A percentile compares a stretch with the other conserved stretches of the same genome.
phyloP scores from a whole-genome alignment of 2,113 vertebrate genomes.

The Calyptomena viridis region DNA sequence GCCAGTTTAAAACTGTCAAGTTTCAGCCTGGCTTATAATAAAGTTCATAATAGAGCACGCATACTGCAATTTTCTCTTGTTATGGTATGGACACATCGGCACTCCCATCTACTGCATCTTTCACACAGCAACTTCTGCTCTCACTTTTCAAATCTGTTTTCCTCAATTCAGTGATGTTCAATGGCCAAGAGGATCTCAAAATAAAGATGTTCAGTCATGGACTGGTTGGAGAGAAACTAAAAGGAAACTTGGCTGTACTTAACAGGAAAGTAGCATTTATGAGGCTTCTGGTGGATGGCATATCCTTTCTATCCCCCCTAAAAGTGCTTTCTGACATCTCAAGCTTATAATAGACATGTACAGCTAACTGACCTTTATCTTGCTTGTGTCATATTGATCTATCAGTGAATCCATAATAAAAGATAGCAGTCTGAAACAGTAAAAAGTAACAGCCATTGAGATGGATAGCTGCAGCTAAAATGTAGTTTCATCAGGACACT shows the following conservation, averaged over 20 bases:
- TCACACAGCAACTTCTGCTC: conserved; percentile 40
- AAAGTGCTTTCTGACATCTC: conserved; percentile 61
- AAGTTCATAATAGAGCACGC: conserved; percentile 12
- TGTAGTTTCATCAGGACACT: conserved; percentile 67
- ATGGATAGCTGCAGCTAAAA: conserved; percentile 69
- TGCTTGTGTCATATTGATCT: conserved; percentile 76
- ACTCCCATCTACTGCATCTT: conserved; percentile 41
- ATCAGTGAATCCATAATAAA: conserved; percentile 77
- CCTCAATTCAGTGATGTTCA: conserved; percentile 40
- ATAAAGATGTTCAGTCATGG: conserved; percentile 63
- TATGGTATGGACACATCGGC: conserved; percentile 30
- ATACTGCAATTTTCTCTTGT: conserved; percentile 29
- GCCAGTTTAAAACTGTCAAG: neutral
- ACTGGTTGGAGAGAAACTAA: conserved; percentile 47
- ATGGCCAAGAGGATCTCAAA: conserved; percentile 59
- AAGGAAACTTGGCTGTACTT: conserved; percentile 54
- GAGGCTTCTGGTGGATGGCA: conserved; percentile 21
- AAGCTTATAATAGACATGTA: conserved; percentile 68
- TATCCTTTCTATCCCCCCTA: conserved; percentile 17
- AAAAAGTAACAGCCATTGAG: conserved; percentile 71
- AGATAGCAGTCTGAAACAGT: conserved; percentile 67
- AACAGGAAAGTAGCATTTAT: conserved; percentile 51
- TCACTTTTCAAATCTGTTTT: conserved; percentile 59
- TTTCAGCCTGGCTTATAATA: conserved; percentile 43
- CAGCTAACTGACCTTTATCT: conserved; percentile 75